phyloP scores from a whole-genome alignment of 1,140 invertebrate genomes.

The Halotydeus destructor region DNA sequence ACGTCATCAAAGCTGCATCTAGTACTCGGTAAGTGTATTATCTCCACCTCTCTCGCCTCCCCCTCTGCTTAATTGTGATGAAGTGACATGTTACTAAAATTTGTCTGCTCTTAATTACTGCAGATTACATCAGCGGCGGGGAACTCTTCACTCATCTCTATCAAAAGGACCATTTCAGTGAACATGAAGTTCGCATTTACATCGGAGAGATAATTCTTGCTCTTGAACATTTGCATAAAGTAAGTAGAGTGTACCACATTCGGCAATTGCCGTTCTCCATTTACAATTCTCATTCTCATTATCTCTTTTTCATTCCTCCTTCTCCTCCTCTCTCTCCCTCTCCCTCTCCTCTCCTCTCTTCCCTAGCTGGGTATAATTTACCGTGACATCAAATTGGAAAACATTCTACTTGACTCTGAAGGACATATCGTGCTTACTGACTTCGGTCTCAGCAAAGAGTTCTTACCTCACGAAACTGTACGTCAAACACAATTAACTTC shows the following conservation, averaged over 20 bases:
- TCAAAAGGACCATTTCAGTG: conserved; percentile 60
- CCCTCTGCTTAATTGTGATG: no score
- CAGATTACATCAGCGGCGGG: conserved; percentile 81
- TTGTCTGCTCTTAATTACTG: conserved; percentile 20
- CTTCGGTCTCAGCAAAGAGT: conserved; percentile 76
- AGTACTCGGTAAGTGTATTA: conserved; percentile 50
- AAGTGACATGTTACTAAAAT: background rate
- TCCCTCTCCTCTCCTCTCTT: conserved; percentile 18
- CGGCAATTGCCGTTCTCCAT: background rate
- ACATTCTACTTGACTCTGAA: conserved; percentile 54
- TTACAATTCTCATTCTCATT: background rate
- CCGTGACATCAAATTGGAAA: conserved; percentile 83
- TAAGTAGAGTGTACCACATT: conserved; percentile 21
- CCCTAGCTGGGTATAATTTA: conserved; percentile 78
- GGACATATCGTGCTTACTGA: conserved; percentile 79
- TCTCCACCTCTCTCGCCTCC: no score
- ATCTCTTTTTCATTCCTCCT: background rate
- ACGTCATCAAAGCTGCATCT: conserved; percentile 74
- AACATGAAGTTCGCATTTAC: conserved; percentile 62
- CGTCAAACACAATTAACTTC: conserved; percentile 2
- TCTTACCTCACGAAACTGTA: conserved; percentile 41
- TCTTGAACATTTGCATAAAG: conserved; percentile 69
- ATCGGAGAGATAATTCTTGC: conserved; percentile 79
- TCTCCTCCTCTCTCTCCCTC: conserved; percentile 1
- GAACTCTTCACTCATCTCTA: conserved; percentile 81